A percentile compares a stretch with the other conserved stretches of the same genome.
These are phyloP conservation scores for Trilocha varians DNA, from an alignment of 2,888 invertebrate species.

Conservation along the genomic window DNA sequence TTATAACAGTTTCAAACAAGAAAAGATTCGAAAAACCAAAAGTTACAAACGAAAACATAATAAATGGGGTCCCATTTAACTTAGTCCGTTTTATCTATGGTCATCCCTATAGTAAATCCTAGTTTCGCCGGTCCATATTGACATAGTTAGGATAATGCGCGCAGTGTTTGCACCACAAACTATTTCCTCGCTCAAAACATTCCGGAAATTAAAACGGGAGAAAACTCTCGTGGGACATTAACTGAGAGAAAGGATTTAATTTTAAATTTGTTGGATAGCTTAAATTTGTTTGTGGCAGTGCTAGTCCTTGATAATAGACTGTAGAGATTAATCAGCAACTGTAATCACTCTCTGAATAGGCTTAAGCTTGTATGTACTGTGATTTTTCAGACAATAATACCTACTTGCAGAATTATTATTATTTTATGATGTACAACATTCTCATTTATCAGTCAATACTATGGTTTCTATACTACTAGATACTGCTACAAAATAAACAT, in stretches of 20 bases:
- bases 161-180: conserved; percentile 43
- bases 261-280: conserved; percentile 49
- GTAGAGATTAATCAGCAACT: too few relatives aligned
- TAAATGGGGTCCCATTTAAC: conserved; percentile 3
- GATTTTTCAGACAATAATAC: too few relatives aligned
- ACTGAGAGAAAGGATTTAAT: conserved; percentile 57
- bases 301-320: too few relatives aligned
- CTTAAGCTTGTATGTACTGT: too few relatives aligned
- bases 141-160: background rate
- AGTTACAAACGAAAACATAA: background rate
- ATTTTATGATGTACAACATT: too few relatives aligned
- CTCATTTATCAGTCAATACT: too few relatives aligned
- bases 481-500: too few relatives aligned
- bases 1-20: too few relatives aligned
- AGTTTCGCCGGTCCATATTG: background rate
- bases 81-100: background rate
- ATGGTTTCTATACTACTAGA: too few relatives aligned
- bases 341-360: too few relatives aligned
- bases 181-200: conserved; percentile 59
- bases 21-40: too few relatives aligned
- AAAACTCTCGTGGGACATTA: conserved; percentile 61
- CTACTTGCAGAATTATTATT: too few relatives aligned
- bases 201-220: conserved; percentile 67
- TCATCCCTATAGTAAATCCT: background rate
- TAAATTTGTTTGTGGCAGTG: conserved; percentile 40